Percentiles rank a stretch among this genome's conserved stretches.
phyloP scores from a whole-genome alignment of 2,888 invertebrate genomes.

The Panzeria rudis region DNA sequence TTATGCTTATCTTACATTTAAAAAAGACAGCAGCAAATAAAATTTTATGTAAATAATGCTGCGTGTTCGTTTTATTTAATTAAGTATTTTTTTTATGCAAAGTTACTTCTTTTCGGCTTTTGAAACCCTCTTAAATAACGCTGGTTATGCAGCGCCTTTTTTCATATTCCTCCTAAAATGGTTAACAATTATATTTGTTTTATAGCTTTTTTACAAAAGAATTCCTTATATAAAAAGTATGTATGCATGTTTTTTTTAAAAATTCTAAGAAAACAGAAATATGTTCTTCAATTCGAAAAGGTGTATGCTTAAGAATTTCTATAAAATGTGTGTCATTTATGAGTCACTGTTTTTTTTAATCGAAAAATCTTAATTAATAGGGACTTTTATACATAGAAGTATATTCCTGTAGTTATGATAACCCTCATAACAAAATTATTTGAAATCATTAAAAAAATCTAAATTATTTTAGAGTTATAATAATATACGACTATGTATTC shows the following conservation, averaged over 20 bases:
- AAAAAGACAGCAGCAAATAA: slow-evolving; percentile 31
- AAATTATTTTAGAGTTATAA: slow-evolving; percentile 12
- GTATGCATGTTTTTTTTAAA: background rate
- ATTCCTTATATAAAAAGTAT: background rate
- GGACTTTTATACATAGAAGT: background rate
- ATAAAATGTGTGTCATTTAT: slow-evolving; percentile 33
- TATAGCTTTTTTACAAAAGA: slow-evolving; percentile 10
- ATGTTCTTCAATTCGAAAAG: slow-evolving; percentile 7
- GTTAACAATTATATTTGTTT: slow-evolving; percentile 6
- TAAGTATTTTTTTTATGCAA: slow-evolving; percentile 21
- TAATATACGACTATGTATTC: too few relatives aligned
- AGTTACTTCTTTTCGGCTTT: slow-evolving; percentile 1
- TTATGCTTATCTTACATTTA: slow-evolving; percentile 46
- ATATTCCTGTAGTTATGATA: slow-evolving; percentile 5
- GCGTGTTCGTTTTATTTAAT: slow-evolving; percentile 67
- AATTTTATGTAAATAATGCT: slow-evolving; percentile 36
- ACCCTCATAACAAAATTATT: background rate
- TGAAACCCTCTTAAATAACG: slow-evolving; percentile 5
- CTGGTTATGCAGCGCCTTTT: background rate
- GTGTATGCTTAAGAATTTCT: slow-evolving; percentile 7
- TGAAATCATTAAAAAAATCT: background rate
- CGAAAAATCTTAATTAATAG: slow-evolving; percentile 10
- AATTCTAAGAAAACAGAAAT: background rate
- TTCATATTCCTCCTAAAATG: slow-evolving; percentile 42
- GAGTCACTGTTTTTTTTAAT: slow-evolving; percentile 19